Conservation (phyloP, 1,140 invertebrate species). For the Diachasmimorpha longicaudata region DNA sequence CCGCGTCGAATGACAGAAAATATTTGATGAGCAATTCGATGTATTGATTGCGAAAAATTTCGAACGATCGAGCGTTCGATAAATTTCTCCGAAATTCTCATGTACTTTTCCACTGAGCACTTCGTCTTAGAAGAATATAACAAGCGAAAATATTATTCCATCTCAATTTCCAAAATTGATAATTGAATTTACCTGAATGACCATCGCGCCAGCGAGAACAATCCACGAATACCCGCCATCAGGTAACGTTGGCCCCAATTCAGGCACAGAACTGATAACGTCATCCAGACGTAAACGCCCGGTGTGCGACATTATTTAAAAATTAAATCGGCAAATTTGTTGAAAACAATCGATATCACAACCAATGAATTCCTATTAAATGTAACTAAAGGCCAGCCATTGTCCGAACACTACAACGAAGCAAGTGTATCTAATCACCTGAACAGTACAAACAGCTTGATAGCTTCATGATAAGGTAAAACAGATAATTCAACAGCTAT, state of each 20-base stretch:
- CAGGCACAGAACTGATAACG: slow-evolving; percentile 67
- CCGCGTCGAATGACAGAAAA: neutral
- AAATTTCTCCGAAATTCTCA: no score
- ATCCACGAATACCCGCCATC: slow-evolving; percentile 73
- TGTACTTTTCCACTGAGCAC: no score
- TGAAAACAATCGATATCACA: neutral
- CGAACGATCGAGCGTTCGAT: no score
- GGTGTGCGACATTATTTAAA: slow-evolving; percentile 56
- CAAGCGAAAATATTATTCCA: no score
- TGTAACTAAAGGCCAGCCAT: neutral
- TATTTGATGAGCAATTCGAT: neutral
- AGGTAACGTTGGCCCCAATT: slow-evolving; percentile 69
- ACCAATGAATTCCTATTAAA: neutral
- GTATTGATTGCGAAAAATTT: no score
- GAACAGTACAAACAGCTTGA: neutral
- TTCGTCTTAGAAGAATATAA: no score
- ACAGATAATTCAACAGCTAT: neutral
- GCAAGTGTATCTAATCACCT: neutral
- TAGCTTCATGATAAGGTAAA: neutral
- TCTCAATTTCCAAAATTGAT: neutral
- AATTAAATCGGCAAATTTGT: neutral
- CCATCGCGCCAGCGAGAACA: slow-evolving; percentile 64
- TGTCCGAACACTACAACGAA: neutral
- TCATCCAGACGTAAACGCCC: slow-evolving; percentile 57
- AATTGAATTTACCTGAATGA: slow-evolving; percentile 61